phyloP scores from a whole-genome alignment of 2,888 invertebrate species.

The Tigriopus californicus region DNA sequence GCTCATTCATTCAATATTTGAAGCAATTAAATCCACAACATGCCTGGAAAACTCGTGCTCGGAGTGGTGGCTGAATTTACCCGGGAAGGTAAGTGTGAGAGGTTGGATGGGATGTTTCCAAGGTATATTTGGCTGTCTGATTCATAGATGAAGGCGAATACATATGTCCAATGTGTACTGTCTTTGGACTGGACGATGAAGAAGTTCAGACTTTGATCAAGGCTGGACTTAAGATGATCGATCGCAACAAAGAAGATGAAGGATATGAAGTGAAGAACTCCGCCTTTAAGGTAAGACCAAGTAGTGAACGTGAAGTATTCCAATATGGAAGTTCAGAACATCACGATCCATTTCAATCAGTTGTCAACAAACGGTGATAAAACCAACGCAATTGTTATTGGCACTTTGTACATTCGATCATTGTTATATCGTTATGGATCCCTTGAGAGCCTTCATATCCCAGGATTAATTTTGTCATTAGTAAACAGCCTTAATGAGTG shows the following conservation, averaged over 20 bases:
- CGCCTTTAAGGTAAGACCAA: neutral
- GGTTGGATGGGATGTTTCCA: too few relatives aligned
- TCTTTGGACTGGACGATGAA: conserved; percentile 11
- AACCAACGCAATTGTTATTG: too few relatives aligned
- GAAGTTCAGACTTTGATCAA: conserved; percentile 9
- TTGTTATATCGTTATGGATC: too few relatives aligned
- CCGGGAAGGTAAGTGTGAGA: neutral
- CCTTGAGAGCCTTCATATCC: too few relatives aligned
- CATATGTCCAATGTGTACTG: conserved; percentile 5
- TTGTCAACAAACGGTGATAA: too few relatives aligned
- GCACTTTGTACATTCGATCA: too few relatives aligned
- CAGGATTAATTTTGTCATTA: too few relatives aligned
- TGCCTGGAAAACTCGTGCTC: conserved; percentile 9
- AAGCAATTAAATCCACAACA: neutral
- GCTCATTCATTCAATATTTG: too few relatives aligned
- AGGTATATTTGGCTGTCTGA: neutral
- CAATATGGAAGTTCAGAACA: too few relatives aligned
- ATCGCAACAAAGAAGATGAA: conserved; percentile 7
- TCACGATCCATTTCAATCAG: too few relatives aligned
- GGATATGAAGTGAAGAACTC: conserved; percentile 6
- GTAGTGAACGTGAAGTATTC: neutral
- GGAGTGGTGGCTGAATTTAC: conserved; percentile 7
- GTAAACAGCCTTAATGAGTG: too few relatives aligned
- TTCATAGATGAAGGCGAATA: conserved; percentile 14
- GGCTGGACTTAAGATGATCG: conserved; percentile 6